Evolutionary conservation across 2,113 vertebrate genomes (phyloP).

Genomic region (Rana temporaria): DNA sequence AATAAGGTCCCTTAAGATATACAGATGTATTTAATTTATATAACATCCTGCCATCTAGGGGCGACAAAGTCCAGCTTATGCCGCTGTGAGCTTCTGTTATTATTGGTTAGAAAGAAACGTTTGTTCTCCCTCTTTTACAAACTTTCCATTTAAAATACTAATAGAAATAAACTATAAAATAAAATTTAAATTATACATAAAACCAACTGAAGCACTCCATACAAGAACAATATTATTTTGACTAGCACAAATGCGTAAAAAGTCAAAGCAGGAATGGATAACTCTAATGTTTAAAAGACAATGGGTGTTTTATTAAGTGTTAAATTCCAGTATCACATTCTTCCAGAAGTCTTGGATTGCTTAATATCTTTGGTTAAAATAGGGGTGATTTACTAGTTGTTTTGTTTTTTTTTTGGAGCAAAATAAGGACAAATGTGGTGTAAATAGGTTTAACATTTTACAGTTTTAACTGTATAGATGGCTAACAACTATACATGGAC

Average conservation of each 20-base stretch:
- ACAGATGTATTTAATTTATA: constrained; percentile 94
- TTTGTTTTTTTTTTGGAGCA: constrained; percentile 1
- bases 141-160: constrained; percentile 90
- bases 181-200: constrained; percentile 83
- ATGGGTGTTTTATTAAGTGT: neutral
- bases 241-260: constrained; percentile 82
- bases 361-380: constrained; percentile 92
- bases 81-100: constrained; percentile 93
- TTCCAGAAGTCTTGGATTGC: constrained; percentile 75
- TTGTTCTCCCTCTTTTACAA: constrained; percentile 84
- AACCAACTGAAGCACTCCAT: constrained; percentile 89
- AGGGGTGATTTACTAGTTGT: constrained; percentile 59
- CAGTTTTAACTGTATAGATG: neutral
- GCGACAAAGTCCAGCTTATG: constrained; percentile 99
- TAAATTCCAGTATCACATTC: constrained; percentile 59
- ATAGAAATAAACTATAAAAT: constrained; percentile 84
- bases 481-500: no score
- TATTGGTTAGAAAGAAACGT: constrained; percentile 86
- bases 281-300: constrained; percentile 7
- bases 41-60: constrained; percentile 96
- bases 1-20: constrained; percentile 98
- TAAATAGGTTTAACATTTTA: no score
- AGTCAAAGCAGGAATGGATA: constrained; percentile 60
- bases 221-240: constrained; percentile 65
- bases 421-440: neutral